phyloP scores from a whole-genome alignment of 1,140 invertebrate genomes.

The Colletes gigas region DNA sequence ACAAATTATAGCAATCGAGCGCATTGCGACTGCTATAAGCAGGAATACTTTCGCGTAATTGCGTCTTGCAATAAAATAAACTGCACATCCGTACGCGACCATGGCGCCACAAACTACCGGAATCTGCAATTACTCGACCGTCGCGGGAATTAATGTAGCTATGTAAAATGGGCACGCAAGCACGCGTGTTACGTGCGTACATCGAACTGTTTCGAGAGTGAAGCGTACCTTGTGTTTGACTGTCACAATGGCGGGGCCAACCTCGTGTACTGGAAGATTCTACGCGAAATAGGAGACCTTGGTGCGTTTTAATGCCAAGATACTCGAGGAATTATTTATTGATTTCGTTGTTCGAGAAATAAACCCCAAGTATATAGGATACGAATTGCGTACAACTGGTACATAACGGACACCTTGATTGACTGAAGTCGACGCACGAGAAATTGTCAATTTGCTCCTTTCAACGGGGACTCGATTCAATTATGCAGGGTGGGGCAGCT shows the following conservation, averaged over 20 bases:
- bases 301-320: neutral
- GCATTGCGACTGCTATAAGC: neutral
- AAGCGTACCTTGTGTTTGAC: slow-evolving; percentile 19
- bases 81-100: neutral
- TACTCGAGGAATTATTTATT: neutral
- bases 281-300: no score
- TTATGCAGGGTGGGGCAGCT: neutral
- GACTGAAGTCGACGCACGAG: slow-evolving; percentile 31
- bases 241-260: neutral
- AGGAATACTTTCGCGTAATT: slow-evolving; percentile 1
- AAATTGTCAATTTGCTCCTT: slow-evolving; percentile 52
- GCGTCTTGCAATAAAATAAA: slow-evolving; percentile 3
- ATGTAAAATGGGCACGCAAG: slow-evolving; percentile 14
- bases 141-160: slow-evolving; percentile 11
- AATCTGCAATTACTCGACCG: slow-evolving; percentile 14
- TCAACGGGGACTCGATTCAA: slow-evolving; percentile 33
- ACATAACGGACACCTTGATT: slow-evolving; percentile 25
- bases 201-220: neutral
- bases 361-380: neutral
- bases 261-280: neutral
- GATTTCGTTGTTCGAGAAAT: slow-evolving; percentile 28
- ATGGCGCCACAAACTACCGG: slow-evolving; percentile 18
- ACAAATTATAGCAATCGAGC: no score
- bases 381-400: neutral
- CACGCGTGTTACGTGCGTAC: neutral